Evolutionary conservation across 2,113 vertebrate genomes (phyloP).

Genomic region (Fulmarus glacialis): DNA sequence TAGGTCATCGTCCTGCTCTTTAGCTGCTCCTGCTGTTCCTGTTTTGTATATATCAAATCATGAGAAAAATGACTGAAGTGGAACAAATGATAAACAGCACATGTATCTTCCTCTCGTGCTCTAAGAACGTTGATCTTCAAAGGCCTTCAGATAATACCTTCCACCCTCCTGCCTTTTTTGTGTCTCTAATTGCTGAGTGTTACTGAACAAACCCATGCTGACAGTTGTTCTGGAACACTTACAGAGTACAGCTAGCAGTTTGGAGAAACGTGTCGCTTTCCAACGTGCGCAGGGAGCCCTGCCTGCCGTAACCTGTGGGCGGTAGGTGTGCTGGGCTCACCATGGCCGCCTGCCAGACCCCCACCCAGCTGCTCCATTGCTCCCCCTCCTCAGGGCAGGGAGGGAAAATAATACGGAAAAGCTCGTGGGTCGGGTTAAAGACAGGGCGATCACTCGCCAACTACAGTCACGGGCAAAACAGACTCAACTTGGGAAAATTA

Average conservation of each 20-base stretch:
- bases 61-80: neutral
- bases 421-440: neutral
- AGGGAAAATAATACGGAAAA: neutral
- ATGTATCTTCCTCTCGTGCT: neutral
- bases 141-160: neutral
- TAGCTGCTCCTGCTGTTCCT: neutral
- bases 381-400: neutral
- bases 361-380: neutral
- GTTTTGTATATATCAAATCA: neutral
- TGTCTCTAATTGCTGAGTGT: neutral
- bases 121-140: neutral
- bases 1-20: neutral
- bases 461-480: neutral
- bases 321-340: neutral
- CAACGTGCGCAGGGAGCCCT: neutral
- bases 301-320: accelerated
- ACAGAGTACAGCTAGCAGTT: neutral
- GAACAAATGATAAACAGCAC: neutral
- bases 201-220: neutral
- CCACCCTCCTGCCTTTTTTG: neutral
- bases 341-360: no score
- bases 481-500: neutral
- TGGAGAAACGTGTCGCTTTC: neutral
- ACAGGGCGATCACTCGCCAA: neutral
- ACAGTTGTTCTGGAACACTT: neutral